These are phyloP conservation scores for Teleiodes luculella DNA, from an alignment of 2,888 invertebrate genomes.

Conservation along the genomic window DNA sequence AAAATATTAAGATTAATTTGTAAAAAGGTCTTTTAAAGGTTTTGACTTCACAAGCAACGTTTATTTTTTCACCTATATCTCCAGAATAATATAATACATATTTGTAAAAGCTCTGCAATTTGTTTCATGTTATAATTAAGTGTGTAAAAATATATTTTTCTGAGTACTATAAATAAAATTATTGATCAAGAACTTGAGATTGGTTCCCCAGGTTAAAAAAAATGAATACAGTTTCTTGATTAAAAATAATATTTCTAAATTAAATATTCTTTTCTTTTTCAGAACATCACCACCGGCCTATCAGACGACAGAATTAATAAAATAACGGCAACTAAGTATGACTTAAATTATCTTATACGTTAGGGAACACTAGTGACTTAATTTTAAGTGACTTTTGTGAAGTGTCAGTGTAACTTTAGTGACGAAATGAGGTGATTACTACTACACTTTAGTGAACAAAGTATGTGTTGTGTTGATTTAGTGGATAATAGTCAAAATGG, in stretches of 20 bases:
- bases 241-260: neutral
- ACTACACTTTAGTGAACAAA: slow-evolving; percentile 33
- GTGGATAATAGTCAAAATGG: slow-evolving; percentile 50
- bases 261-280: slow-evolving; percentile 11
- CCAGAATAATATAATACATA: too few relatives aligned
- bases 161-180: neutral
- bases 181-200: neutral
- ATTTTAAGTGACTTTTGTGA: slow-evolving; percentile 34
- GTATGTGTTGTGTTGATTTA: slow-evolving; percentile 52
- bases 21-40: too few relatives aligned
- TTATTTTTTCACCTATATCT: too few relatives aligned
- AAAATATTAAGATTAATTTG: too few relatives aligned
- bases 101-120: too few relatives aligned
- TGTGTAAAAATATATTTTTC: neutral
- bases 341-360: neutral
- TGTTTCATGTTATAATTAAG: too few relatives aligned
- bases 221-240: neutral
- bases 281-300: neutral
- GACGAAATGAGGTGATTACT: slow-evolving; percentile 54
- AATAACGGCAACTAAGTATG: slow-evolving; percentile 1
- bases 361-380: slow-evolving; percentile 19
- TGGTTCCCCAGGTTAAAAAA: neutral
- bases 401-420: slow-evolving; percentile 30
- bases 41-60: too few relatives aligned
- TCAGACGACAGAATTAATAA: neutral